phyloP scores from a whole-genome alignment of 1,140 invertebrate genomes.

The Drosophila sp. region DNA sequence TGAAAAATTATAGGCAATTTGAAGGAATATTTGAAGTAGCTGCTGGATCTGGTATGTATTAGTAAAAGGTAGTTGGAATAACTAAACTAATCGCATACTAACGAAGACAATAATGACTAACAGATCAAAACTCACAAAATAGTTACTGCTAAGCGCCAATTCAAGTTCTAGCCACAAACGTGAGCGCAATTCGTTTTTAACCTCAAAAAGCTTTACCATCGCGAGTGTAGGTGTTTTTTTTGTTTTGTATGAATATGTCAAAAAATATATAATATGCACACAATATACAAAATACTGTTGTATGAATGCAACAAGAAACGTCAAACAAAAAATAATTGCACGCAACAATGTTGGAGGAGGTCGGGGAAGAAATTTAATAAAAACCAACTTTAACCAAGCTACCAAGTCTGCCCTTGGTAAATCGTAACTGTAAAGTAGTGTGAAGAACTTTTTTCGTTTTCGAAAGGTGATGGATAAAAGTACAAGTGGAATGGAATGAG shows the following conservation, averaged over 20 bases:
- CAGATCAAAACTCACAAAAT: conserved; percentile 13
- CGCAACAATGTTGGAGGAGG: not conserved
- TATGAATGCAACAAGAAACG: conserved; percentile 10
- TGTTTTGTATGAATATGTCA: not conserved
- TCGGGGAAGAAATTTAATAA: not conserved
- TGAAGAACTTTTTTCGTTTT: not conserved
- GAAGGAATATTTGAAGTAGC: conserved; percentile 13
- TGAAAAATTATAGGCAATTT: conserved; percentile 10
- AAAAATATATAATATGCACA: not conserved
- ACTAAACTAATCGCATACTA: conserved; percentile 17
- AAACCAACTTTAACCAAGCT: conserved; percentile 1
- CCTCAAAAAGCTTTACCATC: conserved; percentile 21
- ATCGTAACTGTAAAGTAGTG: not conserved
- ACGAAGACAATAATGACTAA: not conserved
- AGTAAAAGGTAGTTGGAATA: not conserved
- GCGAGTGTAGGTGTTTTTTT: not conserved
- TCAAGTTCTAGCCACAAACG: conserved; percentile 18
- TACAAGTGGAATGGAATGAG: conserved; percentile 8
- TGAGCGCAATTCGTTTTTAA: conserved; percentile 21
- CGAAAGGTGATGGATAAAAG: not conserved
- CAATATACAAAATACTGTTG: not conserved
- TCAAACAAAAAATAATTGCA: conserved; percentile 2
- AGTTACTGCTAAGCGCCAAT: conserved; percentile 19
- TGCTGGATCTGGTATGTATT: not conserved
- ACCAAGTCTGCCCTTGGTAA: conserved; percentile 5